Conservation (phyloP, 1,140 invertebrate genomes). For the Archegozetes longisetosus region DNA sequence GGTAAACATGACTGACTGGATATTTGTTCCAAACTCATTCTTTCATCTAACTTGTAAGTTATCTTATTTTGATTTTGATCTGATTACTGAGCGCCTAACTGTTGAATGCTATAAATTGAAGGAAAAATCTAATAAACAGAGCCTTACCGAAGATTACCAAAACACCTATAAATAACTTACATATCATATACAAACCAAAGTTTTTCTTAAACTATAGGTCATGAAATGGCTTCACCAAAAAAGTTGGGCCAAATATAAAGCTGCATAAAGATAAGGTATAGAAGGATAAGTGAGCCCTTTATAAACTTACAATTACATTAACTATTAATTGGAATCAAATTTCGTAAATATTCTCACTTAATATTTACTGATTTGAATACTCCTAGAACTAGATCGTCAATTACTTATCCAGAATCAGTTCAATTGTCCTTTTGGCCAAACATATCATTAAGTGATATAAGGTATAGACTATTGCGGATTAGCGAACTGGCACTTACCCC, state of each 20-base stretch:
- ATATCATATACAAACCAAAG: constrained; percentile 21
- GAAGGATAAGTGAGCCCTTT: not conserved
- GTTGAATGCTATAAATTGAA: no score
- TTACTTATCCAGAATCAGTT: not conserved
- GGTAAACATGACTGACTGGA: no score
- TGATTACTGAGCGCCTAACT: no score
- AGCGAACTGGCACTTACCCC: not conserved
- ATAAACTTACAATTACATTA: not conserved
- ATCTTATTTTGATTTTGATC: no score
- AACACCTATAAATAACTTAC: constrained; percentile 19
- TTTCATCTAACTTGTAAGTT: no score
- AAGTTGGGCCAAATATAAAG: not conserved
- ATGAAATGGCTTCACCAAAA: not conserved
- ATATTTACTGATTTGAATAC: not conserved
- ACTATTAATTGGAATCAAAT: not conserved
- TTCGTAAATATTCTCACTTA: not conserved
- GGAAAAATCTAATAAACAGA: no score
- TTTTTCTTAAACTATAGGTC: constrained; percentile 9
- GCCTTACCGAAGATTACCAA: no score
- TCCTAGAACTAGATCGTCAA: not conserved
- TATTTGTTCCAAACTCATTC: no score
- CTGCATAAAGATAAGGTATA: not conserved
- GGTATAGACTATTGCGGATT: not conserved
- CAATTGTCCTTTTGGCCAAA: not conserved
- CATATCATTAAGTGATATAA: not conserved